Evolutionary conservation across 2,113 vertebrate species (phyloP).

Genomic region (Bos indicus): DNA sequence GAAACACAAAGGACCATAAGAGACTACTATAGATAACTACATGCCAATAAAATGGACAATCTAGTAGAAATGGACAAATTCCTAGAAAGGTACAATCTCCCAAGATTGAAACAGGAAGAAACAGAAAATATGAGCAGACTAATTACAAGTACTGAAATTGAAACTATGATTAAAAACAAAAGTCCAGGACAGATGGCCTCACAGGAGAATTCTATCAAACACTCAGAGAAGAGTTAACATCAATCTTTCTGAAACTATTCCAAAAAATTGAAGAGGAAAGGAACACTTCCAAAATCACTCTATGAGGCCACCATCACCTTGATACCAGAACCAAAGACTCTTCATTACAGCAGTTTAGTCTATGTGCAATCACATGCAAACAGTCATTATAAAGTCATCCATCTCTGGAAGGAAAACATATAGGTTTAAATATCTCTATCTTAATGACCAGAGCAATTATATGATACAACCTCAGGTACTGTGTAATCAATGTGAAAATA

Average conservation of each 20-base stretch:
- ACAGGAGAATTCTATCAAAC: not conserved
- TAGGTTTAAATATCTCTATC: not conserved
- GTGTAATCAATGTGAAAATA: not conserved
- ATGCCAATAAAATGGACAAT: not conserved
- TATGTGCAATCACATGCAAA: not conserved
- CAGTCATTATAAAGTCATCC: not conserved
- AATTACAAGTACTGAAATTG: not conserved
- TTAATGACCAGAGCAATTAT: not conserved
- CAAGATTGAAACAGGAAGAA: not conserved
- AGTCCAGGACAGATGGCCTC: not conserved
- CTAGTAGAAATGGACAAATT: not conserved
- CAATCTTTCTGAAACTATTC: not conserved
- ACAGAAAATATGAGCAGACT: not conserved
- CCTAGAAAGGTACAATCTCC: not conserved
- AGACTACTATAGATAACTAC: not conserved
- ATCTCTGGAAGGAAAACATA: not conserved
- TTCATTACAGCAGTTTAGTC: not conserved
- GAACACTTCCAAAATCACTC: not conserved
- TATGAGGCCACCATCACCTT: not conserved
- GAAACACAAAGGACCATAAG: not conserved
- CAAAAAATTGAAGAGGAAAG: not conserved
- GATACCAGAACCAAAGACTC: not conserved
- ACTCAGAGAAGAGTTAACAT: not conserved
- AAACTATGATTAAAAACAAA: not conserved
- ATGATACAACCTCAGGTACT: not conserved